phyloP scores from a whole-genome alignment of 2,113 vertebrate species.

The Hippopotamus amphibius region DNA sequence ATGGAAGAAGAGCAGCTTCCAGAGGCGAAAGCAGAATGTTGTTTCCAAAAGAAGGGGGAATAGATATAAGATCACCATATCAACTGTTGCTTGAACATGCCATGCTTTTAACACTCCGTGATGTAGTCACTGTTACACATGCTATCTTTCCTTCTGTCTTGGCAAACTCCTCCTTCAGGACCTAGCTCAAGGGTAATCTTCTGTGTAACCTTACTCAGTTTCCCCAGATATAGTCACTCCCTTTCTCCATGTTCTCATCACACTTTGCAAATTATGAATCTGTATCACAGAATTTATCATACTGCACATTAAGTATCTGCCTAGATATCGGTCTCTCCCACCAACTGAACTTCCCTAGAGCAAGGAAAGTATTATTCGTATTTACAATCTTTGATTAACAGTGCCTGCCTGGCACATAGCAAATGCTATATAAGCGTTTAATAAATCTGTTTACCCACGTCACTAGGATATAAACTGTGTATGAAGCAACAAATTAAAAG shows the following conservation, averaged over 20 bases:
- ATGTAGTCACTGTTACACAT: not conserved
- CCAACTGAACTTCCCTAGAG: not conserved
- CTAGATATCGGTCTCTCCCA: not conserved
- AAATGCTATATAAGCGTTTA: slow-evolving; percentile 18
- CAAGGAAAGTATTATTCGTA: not conserved
- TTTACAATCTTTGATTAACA: slow-evolving; percentile 21
- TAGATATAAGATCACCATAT: not conserved
- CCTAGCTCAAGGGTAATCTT: not conserved
- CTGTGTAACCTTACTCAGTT: not conserved
- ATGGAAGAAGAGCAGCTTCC: slow-evolving; percentile 28
- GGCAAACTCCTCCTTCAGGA: slow-evolving; percentile 42
- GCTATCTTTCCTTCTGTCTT: not conserved
- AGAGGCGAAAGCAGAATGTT: slow-evolving; percentile 44
- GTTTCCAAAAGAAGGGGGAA: not conserved
- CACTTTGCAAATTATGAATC: not conserved
- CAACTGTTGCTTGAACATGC: not conserved
- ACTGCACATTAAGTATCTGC: not conserved
- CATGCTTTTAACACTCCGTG: not conserved
- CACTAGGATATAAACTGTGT: not conserved
- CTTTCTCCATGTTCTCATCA: not conserved
- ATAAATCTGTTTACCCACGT: slow-evolving; percentile 14
- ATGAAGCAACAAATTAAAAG: slow-evolving; percentile 35
- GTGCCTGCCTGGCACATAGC: not conserved
- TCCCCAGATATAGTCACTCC: not conserved
- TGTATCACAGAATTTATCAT: not conserved